Evolutionary conservation across 2,113 vertebrate species (phyloP).

Genomic region (Pongo pygmaeus): DNA sequence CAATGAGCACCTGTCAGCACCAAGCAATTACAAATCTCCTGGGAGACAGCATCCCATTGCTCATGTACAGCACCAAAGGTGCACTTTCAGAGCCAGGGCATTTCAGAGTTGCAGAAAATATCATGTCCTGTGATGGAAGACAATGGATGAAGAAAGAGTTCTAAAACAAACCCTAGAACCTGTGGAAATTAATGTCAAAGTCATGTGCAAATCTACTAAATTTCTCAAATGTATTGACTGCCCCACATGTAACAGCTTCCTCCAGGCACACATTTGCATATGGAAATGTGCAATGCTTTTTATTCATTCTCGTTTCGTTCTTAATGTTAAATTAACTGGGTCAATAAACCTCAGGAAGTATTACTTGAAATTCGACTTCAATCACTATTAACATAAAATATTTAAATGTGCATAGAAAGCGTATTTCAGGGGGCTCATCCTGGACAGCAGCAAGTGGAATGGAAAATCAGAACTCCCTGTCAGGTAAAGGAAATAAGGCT

Average conservation of each 20-base stretch:
- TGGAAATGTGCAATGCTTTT: constrained; percentile 67
- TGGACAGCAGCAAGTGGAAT: not conserved
- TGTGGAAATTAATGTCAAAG: constrained; percentile 27
- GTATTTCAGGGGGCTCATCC: constrained; percentile 30
- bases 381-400: constrained; percentile 79
- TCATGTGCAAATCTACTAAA: constrained; percentile 34
- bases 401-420: constrained; percentile 64
- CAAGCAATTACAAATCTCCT: constrained; percentile 49
- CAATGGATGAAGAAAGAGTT: not conserved
- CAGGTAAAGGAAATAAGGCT: not conserved
- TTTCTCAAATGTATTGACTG: constrained; percentile 68
- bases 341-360: constrained; percentile 77
- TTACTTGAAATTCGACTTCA: constrained; percentile 77
- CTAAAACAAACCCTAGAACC: constrained; percentile 23
- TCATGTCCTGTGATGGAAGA: not conserved
- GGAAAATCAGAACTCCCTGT: not conserved
- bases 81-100: not conserved
- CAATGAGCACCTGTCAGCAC: constrained; percentile 62
- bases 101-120: not conserved
- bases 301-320: constrained; percentile 70
- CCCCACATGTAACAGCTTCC: constrained; percentile 61
- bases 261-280: constrained; percentile 74
- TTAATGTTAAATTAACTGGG: constrained; percentile 79
- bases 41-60: constrained; percentile 15
- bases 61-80: not conserved